Base-by-base conservation (phyloP, 2,113 vertebrate genomes). In the Hymenochirus boettgeri region DNA sequence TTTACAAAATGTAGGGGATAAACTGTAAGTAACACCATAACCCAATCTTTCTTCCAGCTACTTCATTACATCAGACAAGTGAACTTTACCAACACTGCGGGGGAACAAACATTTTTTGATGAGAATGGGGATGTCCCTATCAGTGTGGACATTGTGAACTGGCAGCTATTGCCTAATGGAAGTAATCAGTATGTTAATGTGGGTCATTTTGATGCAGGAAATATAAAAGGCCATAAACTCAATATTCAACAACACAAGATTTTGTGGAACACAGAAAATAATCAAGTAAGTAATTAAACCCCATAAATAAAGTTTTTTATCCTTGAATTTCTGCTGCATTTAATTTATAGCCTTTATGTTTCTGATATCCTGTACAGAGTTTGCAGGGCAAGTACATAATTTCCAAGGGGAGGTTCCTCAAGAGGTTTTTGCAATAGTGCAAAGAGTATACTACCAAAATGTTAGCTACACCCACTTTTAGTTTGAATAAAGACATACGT, bases 91-190 rank as follows among this genome's bases (percentile, higher is more conserved):
- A 53, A 25, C 12, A 13, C 23, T 1, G 23, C 23, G 26, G 51
- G 51, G 25, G 24, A 53, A 27, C 13, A 15, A 15, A 26, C 26
- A 17, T 53, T 17, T 26, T 53, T 53, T 53, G 51, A 53, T 53
- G 23, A 15, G 23, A 27, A 53, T 26, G 51, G 51, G 7, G 51
- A 53, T 53, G 23, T 26, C 2, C 51, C 51, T 53, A 8, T 25
- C 8, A 17, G 26, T 26, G 11, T 53, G 23, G 51, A 53, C 13
- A 53, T 53, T 15, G 15, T 53, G 8, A 53, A 53, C 13, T 53
- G 51, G 51, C 23, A 26, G 8, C 10, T 53, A 6, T 53, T 17
- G 5, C 24, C 51, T 15, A 53, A 53, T 27, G 23, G 23, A 11
- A 53, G 12, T 3, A 26, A 26, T 27, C 11, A n/a, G 23, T 26